Conservation (phyloP, 2,888 invertebrate species). For the Lysandra coridon region DNA sequence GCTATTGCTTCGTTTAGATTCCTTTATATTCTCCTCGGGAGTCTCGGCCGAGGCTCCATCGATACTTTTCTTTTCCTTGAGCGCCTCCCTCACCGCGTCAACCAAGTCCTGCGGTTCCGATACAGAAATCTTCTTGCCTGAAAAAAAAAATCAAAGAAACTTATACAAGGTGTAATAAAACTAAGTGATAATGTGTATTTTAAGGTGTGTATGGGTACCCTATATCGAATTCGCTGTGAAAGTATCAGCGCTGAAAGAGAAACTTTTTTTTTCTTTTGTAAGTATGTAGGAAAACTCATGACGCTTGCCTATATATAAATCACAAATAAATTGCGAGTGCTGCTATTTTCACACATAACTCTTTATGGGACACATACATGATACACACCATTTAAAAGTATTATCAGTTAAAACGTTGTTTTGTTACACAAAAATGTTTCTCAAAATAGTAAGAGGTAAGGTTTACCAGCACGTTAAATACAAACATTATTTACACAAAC, state of each 20-base stretch:
- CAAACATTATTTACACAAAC: background rate
- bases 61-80: slow-evolving; percentile 74
- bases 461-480: background rate
- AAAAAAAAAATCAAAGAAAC: slow-evolving; percentile 23
- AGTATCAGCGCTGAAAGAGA: too few species aligned
- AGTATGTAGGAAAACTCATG: too few species aligned
- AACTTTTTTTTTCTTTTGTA: too few species aligned
- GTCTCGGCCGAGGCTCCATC: slow-evolving; percentile 47
- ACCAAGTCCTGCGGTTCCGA: slow-evolving; percentile 80
- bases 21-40: slow-evolving; percentile 59
- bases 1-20: slow-evolving; percentile 71
- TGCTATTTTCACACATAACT: too few species aligned
- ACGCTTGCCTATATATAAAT: too few species aligned
- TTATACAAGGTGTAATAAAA: too few species aligned
- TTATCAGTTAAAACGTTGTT: background rate
- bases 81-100: slow-evolving; percentile 81
- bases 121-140: slow-evolving; percentile 84
- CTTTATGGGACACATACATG: too few species aligned
- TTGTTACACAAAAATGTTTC: background rate
- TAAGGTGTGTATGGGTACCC: too few species aligned
- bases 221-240: too few species aligned
- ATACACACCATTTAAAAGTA: background rate
- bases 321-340: too few species aligned
- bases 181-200: too few species aligned
- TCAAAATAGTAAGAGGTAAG: background rate